Conservation (phyloP, 2,113 vertebrate genomes). For the Tinamus guttatus region DNA sequence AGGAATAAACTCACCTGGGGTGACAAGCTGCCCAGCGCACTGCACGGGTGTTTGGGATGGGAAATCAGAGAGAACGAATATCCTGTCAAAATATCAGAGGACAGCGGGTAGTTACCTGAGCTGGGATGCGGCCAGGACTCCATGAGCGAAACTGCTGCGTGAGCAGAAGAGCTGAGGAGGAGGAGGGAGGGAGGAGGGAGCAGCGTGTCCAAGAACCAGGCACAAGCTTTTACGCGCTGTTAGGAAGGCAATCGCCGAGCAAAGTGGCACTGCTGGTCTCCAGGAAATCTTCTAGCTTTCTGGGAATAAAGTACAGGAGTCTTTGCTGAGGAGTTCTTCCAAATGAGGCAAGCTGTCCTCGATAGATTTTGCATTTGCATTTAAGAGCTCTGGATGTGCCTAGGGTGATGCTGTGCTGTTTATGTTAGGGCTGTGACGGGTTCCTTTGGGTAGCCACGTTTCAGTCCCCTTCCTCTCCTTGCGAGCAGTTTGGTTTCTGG, state of each 20-base stretch:
- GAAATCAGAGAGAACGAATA: constrained; percentile 37
- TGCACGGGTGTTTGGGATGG: not conserved
- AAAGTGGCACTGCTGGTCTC: not conserved
- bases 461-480: not conserved
- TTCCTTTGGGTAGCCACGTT: not conserved
- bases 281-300: not conserved
- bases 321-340: not conserved
- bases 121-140: constrained; percentile 53
- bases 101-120: constrained; percentile 55
- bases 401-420: not conserved
- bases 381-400: not conserved
- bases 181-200: not conserved
- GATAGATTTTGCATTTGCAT: not conserved
- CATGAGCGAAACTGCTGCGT: not conserved
- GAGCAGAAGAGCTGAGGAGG: not conserved
- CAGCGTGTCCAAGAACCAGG: not conserved
- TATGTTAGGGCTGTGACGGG: not conserved
- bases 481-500: not conserved
- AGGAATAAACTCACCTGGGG: accelerated
- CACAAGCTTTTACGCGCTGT: not conserved
- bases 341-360: not conserved
- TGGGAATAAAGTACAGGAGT: not conserved
- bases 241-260: not conserved
- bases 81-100: constrained; percentile 19
- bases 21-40: not conserved